These are phyloP conservation scores for Poecilobothrus nobilitatus DNA, from an alignment of 2,888 invertebrate genomes.

Conservation along the genomic window DNA sequence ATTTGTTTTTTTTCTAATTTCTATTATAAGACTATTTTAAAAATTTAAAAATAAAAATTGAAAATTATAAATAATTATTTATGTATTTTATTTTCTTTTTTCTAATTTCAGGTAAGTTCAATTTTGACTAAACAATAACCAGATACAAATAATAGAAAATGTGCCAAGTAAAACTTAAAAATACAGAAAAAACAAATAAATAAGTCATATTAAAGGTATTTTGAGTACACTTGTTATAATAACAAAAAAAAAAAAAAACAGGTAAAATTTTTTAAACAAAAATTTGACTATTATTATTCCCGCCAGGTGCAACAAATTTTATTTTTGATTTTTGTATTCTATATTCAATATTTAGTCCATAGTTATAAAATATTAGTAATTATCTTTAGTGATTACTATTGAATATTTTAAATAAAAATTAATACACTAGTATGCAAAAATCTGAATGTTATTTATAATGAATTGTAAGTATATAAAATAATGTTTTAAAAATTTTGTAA, in stretches of 20 bases:
- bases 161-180: no score
- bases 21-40: neutral
- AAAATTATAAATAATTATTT: neutral
- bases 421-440: no score
- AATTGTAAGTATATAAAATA: no score
- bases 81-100: neutral
- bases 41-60: neutral
- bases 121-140: neutral
- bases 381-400: neutral
- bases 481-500: no score
- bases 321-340: no score
- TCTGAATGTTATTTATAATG: no score
- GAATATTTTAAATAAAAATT: no score
- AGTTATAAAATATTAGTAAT: neutral
- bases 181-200: no score
- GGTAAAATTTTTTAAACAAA: neutral
- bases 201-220: no score
- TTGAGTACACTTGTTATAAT: no score
- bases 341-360: neutral
- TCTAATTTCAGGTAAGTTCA: neutral
- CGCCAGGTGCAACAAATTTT: neutral
- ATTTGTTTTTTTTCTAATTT: neutral
- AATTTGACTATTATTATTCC: constrained; percentile 1
- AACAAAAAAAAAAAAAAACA: neutral
- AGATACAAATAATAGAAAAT: neutral